Conservation (phyloP, 2,113 vertebrate genomes). For the Neopipo cinnamomea region DNA sequence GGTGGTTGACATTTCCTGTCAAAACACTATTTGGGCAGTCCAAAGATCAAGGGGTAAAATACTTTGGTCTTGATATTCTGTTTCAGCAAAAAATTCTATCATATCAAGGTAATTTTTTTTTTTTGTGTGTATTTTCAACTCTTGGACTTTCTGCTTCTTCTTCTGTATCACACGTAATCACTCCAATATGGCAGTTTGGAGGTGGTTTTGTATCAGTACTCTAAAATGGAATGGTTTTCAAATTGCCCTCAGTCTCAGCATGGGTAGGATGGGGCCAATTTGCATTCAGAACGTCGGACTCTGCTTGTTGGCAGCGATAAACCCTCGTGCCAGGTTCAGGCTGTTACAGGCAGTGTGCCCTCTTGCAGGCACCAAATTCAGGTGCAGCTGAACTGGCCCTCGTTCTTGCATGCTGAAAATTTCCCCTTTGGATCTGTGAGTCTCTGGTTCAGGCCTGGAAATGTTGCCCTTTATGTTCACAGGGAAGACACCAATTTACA, state of each 20-base stretch:
- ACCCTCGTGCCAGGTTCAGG: not conserved
- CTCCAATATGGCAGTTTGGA: not conserved
- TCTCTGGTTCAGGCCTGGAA: not conserved
- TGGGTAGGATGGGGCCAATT: not conserved
- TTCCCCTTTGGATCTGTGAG: not conserved
- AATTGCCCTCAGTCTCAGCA: not conserved
- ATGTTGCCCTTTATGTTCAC: not conserved
- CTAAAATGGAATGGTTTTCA: not conserved
- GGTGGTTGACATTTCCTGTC: not conserved
- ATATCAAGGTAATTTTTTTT: not conserved
- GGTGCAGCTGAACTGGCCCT: not conserved
- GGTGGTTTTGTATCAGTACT: not conserved
- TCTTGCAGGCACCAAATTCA: not conserved
- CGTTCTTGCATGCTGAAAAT: not conserved
- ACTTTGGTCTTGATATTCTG: not conserved
- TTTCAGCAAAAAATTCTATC: not conserved
- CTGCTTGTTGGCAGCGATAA: not conserved
- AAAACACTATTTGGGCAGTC: not conserved
- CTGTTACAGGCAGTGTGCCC: fast-evolving
- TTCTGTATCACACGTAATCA: not conserved
- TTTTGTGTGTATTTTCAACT: not conserved
- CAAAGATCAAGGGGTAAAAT: not conserved
- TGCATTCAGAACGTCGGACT: not conserved
- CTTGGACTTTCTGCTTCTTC: not conserved
- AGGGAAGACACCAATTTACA: not conserved